A percentile compares a stretch with the other conserved stretches of the same genome.
phyloP scores from a whole-genome alignment of 2,797 vertebrate species.

The Tympanoctomys barrerae region DNA sequence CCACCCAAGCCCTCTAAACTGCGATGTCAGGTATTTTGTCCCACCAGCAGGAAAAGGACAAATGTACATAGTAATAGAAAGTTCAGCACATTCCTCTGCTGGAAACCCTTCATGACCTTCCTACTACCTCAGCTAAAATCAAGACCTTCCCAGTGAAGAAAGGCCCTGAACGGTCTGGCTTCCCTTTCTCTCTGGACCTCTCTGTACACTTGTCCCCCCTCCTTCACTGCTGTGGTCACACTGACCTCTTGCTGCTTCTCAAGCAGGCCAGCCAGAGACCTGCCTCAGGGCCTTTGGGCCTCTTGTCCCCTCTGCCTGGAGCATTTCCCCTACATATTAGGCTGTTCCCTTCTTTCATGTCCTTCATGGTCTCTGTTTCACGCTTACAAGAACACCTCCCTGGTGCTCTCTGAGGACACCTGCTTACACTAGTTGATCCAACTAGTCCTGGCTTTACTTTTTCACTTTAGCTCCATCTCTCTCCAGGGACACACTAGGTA shows the following conservation, averaged over 20 bases:
- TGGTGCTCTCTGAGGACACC: neutral
- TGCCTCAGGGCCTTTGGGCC: constrained; percentile 5
- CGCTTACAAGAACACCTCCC: no score
- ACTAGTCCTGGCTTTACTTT: neutral
- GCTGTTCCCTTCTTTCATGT: neutral
- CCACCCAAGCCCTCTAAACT: neutral
- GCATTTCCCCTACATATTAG: neutral
- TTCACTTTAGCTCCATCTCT: neutral
- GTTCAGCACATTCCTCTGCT: neutral
- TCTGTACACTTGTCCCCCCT: neutral
- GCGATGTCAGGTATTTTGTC: neutral
- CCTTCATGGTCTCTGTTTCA: neutral
- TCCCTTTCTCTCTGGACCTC: neutral
- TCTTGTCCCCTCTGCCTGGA: neutral
- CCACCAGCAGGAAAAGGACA: neutral
- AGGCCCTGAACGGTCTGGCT: fast-evolving
- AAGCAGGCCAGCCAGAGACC: neutral
- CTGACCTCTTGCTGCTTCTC: neutral
- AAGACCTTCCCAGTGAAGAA: fast-evolving
- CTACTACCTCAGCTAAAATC: neutral
- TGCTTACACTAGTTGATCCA: neutral
- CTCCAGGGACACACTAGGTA: neutral
- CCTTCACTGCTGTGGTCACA: neutral
- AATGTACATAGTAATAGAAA: neutral
- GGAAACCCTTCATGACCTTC: neutral